Evolutionary conservation across 1,140 invertebrate species (phyloP), one percentile per base, ranked within the genome.

Genomic region (Streblospio benedicti): DNA sequence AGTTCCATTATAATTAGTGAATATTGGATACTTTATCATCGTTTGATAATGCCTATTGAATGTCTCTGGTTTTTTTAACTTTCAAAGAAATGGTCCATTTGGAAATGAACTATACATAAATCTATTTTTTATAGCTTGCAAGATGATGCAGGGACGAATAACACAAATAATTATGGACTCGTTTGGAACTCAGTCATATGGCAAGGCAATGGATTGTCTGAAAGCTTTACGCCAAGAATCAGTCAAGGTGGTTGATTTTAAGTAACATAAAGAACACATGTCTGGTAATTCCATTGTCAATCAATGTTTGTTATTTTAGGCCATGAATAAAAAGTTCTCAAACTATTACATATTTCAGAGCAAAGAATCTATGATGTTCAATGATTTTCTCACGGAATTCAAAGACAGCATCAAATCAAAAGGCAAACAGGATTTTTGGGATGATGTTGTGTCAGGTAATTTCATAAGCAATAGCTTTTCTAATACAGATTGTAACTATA

Each of bases 201-300:
- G 59, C 6, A 74, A 75, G 57, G 73, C 73, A 25, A 63, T 73
- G 55, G 71, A 73, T 43, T 75, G 73, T 64, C 49, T 75, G 20
- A 72, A 71, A 33, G 65, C 62, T 20, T 52, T 73, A 1, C 55
- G 73, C 32, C 28, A 65, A 57, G 66, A 69, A 27, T 69, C 65
- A 47, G 64, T 71, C 23, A 70, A 72, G 66, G 73, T 75, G 54
- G 56, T 18, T 18, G 16, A 23, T 23, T 23, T 23, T 49, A 30
- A 57, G 1, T n/a, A 14, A 57, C n/a, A 18, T 20, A 20, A 4
- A 23, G 20, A 20, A 25, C 4, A 51, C 12, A 49, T 20, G 9
- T 49, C 12, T 49, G 12, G 23, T 25, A 52, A 4, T 52, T 49
- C n/a, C n/a, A 2, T 52, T 30, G 50, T 20, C 27, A 31, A 31